Evolutionary conservation across 2,797 vertebrate species (phyloP), one percentile per base, ranked within the genome.

Genomic region (Chrosomus eos): DNA sequence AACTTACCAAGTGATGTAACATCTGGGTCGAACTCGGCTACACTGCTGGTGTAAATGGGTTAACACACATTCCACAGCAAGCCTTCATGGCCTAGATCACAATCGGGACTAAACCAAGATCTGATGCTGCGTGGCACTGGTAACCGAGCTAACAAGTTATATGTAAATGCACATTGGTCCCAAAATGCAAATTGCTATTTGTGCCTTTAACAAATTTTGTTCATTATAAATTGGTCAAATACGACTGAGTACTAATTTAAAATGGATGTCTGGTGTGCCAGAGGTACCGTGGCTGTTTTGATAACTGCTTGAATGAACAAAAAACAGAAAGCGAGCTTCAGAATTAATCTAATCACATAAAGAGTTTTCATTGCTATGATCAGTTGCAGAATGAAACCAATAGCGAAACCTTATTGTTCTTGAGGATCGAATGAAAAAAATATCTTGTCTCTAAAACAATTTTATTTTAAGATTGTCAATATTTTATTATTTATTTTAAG

Each of bases 31-130:
- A 18, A 75, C 82, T 68, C 31, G 6, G 58, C 72, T 40, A 53
- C 11, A 33, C 82, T 76, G 82, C 55, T 83, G n/a, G 73, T 83
- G 60, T 76, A 83, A 82, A 82, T 82, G 58, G 81, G 81, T 75
- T 82, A 82, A 40, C 71, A 71, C 71, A 82, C 62, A 83, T 83
- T 43, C 18, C 33, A 76, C 45, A 58, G 33, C 45, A 55, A 76
- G 72, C 40, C 18, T 55, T 68, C 82, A 28, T 83, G 82, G 72
- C 82, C 82, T 76, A 83, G 45, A 83, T 83, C 72, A 36, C 81
- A 74, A 74, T 74, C 71, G 2, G 55, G 40, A 82, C 58, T 74
- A 48, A 82, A 74, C 81, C 26, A 19, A 28, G 23, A 36, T 82
- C 5, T 67, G 14, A 64, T 74, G 71, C 71, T 19, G 14, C 19